phyloP scores from a whole-genome alignment of 2,113 vertebrate species.

The Orientallactaga bullata region DNA sequence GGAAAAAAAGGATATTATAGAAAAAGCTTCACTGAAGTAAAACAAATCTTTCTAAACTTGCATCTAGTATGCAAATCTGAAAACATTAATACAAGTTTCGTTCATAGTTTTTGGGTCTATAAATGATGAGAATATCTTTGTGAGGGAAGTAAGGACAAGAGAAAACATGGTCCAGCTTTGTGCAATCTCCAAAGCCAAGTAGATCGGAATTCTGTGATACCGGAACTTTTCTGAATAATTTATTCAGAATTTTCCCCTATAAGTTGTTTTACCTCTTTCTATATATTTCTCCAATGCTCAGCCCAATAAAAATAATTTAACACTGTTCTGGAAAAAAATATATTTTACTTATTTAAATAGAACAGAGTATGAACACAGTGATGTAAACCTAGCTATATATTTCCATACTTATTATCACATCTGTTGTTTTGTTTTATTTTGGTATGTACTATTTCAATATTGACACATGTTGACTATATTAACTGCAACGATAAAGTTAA shows the following conservation, averaged over 20 bases:
- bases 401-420: neutral
- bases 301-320: neutral
- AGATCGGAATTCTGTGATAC: neutral
- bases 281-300: neutral
- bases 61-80: neutral
- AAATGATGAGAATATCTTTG: neutral
- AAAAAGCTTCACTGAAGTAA: neutral
- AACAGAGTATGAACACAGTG: neutral
- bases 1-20: neutral
- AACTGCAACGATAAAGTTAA: neutral
- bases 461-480: neutral
- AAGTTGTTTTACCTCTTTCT: neutral
- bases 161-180: fast-evolving
- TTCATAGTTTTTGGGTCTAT: neutral
- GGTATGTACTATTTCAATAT: neutral
- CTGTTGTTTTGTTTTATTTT: neutral
- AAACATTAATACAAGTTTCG: neutral
- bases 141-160: neutral
- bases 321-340: neutral
- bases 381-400: neutral
- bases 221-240: neutral
- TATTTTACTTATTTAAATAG: neutral
- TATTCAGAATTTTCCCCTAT: neutral
- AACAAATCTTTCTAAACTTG: neutral
- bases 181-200: neutral